A percentile compares a stretch with the other conserved stretches of the same genome.
Conservation (phyloP, 1,140 invertebrate genomes). For the Hylyphantes graminicola region DNA sequence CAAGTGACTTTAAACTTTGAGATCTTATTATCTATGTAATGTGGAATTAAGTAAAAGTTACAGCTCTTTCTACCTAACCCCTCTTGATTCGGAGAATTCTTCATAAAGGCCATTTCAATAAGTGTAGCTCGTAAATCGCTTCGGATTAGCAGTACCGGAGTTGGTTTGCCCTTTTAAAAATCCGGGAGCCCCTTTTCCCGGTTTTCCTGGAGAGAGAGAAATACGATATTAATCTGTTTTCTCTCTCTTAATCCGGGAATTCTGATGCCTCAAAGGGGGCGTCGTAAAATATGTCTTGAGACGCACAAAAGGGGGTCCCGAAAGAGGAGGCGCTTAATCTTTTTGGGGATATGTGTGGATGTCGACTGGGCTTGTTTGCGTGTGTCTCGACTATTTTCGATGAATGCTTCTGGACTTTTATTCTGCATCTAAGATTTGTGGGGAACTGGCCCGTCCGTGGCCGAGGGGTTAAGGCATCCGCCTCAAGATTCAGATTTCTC, state of each 20-base stretch:
- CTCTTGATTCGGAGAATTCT: not conserved
- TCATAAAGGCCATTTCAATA: constrained; percentile 49
- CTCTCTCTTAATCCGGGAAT: constrained; percentile 55
- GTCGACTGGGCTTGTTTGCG: not conserved
- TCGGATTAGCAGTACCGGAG: constrained; percentile 47
- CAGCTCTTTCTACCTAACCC: no score
- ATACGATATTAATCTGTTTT: constrained; percentile 57
- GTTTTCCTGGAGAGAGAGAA: constrained; percentile 5
- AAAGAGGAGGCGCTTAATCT: constrained; percentile 13
- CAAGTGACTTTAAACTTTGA: no score
- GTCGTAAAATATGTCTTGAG: constrained; percentile 36
- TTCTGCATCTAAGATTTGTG: no score
- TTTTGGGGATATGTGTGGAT: not conserved
- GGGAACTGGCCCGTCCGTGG: no score
- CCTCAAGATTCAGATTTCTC: no score
- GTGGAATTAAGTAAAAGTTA: no score
- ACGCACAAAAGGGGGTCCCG: constrained; percentile 30
- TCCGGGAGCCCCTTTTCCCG: not conserved
- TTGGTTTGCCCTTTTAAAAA: constrained; percentile 21
- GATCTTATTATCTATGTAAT: no score
- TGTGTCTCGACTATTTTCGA: not conserved
- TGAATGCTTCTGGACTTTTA: not conserved
- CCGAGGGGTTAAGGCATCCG: no score
- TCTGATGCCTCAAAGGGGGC: constrained; percentile 33
- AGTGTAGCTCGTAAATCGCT: constrained; percentile 54